Evolutionary conservation across 2,113 vertebrate species (phyloP).

Genomic region (Recurvirostra avosetta): DNA sequence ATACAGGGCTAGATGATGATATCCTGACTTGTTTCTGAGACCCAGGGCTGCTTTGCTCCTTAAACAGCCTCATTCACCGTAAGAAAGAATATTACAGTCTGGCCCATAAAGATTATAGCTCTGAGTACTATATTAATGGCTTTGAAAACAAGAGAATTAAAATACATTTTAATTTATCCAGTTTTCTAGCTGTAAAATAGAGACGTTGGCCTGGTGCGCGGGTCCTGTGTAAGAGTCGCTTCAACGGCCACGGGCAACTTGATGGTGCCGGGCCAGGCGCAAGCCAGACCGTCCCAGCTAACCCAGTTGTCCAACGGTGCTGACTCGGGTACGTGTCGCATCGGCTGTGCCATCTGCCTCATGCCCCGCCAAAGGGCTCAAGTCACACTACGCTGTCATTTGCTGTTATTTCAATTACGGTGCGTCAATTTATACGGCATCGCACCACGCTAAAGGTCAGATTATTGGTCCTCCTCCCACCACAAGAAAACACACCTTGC

Average conservation of each 20-base stretch:
- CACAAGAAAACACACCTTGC: neutral
- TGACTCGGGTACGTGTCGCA: neutral
- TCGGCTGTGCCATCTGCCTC: neutral
- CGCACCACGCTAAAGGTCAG: neutral
- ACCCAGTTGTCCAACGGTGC: neutral
- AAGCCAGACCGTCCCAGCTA: neutral
- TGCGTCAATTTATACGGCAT: neutral
- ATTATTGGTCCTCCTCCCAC: neutral
- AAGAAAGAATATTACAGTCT: neutral
- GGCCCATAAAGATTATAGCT: neutral
- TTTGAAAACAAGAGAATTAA: neutral
- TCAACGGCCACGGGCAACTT: rapidly evolving
- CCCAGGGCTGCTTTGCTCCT: neutral
- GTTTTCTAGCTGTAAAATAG: neutral
- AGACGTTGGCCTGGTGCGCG: neutral
- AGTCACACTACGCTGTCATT: neutral
- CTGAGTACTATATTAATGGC: neutral
- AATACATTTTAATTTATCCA: neutral
- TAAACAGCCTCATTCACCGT: neutral
- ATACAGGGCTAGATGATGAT: neutral
- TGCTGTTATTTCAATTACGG: neutral
- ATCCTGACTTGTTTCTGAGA: neutral
- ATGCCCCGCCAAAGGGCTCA: neutral
- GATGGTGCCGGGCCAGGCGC: neutral
- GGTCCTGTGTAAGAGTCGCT: no score